phyloP scores from a whole-genome alignment of 2,113 vertebrate genomes.

The Rhinoptilus africanus region DNA sequence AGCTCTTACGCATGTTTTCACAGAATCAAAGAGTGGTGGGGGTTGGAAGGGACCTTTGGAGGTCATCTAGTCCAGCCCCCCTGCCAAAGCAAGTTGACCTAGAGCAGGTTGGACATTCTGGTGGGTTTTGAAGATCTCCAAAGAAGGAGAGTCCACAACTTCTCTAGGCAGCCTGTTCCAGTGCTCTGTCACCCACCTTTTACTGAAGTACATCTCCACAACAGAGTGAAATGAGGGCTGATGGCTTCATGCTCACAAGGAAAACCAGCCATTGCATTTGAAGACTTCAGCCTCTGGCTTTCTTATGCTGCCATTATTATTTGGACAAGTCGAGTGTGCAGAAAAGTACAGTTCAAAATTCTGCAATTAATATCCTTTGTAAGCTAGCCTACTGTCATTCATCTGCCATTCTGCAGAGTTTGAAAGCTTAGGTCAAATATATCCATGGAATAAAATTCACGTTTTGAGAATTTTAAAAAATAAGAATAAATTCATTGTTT shows the following conservation, averaged over 20 bases:
- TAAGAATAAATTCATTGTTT: background rate
- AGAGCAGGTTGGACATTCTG: background rate
- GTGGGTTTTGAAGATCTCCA: background rate
- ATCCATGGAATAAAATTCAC: background rate
- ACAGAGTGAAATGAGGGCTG: background rate
- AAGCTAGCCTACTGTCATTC: background rate
- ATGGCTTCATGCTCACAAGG: background rate
- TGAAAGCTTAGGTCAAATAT: background rate
- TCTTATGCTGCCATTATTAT: background rate
- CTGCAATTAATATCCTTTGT: background rate
- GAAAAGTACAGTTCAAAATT: background rate
- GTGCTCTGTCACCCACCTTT: background rate
- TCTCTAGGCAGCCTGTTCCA: background rate
- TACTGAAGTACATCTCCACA: background rate
- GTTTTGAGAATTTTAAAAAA: background rate
- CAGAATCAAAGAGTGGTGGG: background rate
- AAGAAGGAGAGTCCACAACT: background rate
- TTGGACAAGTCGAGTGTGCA: background rate
- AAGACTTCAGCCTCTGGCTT: background rate
- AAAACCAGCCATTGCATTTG: background rate
- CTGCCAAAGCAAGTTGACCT: background rate
- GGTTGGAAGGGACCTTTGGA: background rate
- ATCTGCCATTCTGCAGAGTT: background rate
- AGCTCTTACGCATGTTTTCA: fast-evolving
- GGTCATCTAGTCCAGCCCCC: background rate